Conservation (phyloP, 92 coral and sea anemone species). For the Plumapathes pennacea region DNA sequence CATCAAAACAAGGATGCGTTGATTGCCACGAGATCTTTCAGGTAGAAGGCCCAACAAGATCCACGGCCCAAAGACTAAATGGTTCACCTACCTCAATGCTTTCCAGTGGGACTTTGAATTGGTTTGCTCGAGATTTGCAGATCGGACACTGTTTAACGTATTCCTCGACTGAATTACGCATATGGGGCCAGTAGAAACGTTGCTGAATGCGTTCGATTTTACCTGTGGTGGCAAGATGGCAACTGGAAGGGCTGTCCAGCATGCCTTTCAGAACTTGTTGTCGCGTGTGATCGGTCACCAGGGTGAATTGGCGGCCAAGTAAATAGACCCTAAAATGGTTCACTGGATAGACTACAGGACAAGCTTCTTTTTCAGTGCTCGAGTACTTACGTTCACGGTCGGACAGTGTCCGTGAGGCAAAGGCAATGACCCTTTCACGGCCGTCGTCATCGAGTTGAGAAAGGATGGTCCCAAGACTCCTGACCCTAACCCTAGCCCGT, state of each 20-base stretch:
- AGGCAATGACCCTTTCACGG: too few relatives aligned
- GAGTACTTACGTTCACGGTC: too few relatives aligned
- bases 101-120: constrained; percentile 11
- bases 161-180: constrained; percentile 17
- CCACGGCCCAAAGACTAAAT: constrained; percentile 15
- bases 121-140: constrained; percentile 8
- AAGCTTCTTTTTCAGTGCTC: too few relatives aligned
- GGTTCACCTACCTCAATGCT: constrained; percentile 15
- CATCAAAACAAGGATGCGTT: constrained; percentile 19
- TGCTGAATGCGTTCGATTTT: constrained; percentile 18
- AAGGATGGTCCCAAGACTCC: too few relatives aligned
- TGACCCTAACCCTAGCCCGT: too few relatives aligned
- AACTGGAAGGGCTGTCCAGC: constrained; percentile 21
- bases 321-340: too few relatives aligned
- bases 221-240: constrained; percentile 41
- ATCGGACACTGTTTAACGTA: constrained; percentile 12
- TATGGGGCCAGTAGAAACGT: constrained; percentile 33
- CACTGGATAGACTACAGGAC: too few relatives aligned
- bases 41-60: constrained; percentile 40
- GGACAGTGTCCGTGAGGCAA: too few relatives aligned
- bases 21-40: constrained; percentile 18
- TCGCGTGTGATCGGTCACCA: too few relatives aligned
- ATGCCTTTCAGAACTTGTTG: constrained; percentile 15
- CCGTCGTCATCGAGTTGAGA: too few relatives aligned
- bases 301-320: too few relatives aligned